Evolutionary conservation across 2,797 vertebrate species (phyloP).

Genomic region (Carcharodon carcharias): DNA sequence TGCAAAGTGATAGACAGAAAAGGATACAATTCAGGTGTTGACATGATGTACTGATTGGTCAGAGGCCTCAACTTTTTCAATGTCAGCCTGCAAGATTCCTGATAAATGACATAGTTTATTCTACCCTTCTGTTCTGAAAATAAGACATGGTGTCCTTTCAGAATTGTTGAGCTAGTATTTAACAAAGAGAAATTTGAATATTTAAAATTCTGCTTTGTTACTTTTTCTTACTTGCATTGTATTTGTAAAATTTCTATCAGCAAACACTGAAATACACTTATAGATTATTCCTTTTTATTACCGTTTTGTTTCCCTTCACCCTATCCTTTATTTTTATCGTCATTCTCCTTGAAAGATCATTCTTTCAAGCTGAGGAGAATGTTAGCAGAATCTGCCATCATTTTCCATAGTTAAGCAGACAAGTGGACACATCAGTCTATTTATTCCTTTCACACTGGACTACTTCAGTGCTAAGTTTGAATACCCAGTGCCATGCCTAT

Average conservation of each 20-base stretch:
- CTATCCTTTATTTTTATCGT: not conserved
- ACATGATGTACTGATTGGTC: constrained; percentile 73
- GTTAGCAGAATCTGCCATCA: not conserved
- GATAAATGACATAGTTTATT: constrained; percentile 66
- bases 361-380: not conserved
- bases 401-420: not conserved
- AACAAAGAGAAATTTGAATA: constrained; percentile 14
- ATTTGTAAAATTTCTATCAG: not conserved
- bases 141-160: constrained; percentile 25
- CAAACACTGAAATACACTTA: not conserved
- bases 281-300: not conserved
- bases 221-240: not conserved
- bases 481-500: not conserved
- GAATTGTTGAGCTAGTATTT: constrained; percentile 17
- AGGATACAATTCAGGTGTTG: constrained; percentile 85
- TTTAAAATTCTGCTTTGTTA: not conserved
- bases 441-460: not conserved
- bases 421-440: not conserved
- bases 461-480: constrained; percentile 9
- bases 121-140: constrained; percentile 40
- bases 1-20: constrained; percentile 94
- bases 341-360: not conserved
- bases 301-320: not conserved
- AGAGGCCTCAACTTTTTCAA: constrained; percentile 68
- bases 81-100: constrained; percentile 72